Conservation (phyloP, 2,888 invertebrate species). For the Leptarthrus brevirostris region DNA sequence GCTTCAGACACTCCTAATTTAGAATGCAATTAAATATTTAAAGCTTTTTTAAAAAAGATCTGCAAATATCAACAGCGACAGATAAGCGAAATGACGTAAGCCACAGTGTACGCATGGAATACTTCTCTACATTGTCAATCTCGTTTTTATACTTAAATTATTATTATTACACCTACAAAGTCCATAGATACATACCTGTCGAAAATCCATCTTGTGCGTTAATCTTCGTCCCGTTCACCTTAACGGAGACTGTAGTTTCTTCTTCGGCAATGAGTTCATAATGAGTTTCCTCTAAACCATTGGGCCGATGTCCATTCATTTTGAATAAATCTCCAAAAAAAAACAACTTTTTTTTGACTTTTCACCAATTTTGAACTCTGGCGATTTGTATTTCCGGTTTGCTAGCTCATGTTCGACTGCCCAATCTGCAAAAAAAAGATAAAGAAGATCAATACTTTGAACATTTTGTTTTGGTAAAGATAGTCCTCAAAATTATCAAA, state of each 20-base stretch:
- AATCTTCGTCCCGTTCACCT: constrained; percentile 50
- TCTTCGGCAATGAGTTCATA: constrained; percentile 53
- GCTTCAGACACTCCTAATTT: too few relatives aligned
- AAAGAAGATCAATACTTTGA: not conserved
- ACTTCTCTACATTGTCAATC: too few relatives aligned
- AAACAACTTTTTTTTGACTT: not conserved
- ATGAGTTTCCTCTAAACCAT: constrained; percentile 52
- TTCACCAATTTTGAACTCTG: constrained; percentile 9
- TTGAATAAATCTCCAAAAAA: constrained; percentile 38
- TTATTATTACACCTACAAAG: too few relatives aligned
- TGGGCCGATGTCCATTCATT: constrained; percentile 54
- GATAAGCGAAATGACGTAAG: too few relatives aligned
- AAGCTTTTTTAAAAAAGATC: too few relatives aligned
- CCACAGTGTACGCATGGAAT: too few relatives aligned
- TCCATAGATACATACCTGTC: constrained; percentile 48
- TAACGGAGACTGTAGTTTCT: constrained; percentile 33
- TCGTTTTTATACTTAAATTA: too few relatives aligned
- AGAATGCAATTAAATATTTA: too few relatives aligned
- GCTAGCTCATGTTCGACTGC: constrained; percentile 37
- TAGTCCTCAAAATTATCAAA: too few relatives aligned
- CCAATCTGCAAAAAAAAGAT: constrained; percentile 14
- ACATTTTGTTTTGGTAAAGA: not conserved
- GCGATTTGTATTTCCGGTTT: not conserved
- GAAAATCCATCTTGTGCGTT: constrained; percentile 49
- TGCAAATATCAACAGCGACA: too few relatives aligned